A percentile compares a stretch with the other conserved stretches of the same genome.
phyloP scores from a whole-genome alignment of 2,888 invertebrate genomes.

The Agrotis segetum region DNA sequence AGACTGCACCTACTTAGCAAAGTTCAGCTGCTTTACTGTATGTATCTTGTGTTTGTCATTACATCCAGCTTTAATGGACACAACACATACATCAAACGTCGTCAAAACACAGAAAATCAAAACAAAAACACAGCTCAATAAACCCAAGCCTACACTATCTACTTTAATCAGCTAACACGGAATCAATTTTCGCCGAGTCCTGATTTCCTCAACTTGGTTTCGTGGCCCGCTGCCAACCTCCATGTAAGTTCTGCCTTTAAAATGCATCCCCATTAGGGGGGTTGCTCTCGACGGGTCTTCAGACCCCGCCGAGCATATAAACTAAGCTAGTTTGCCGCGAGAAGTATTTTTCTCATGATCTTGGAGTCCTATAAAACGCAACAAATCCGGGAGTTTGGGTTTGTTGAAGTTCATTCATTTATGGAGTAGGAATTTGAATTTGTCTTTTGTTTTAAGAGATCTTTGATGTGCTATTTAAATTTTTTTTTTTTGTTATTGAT shows the following conservation, averaged over 20 bases:
- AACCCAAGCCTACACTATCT: constrained; percentile 13
- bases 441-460: not conserved
- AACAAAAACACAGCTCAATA: constrained; percentile 7
- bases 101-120: not conserved
- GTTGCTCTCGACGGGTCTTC: constrained; percentile 74
- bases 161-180: constrained; percentile 57
- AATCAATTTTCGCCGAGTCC: constrained; percentile 65
- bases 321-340: constrained; percentile 68
- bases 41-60: too few species aligned
- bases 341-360: constrained; percentile 59
- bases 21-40: too few species aligned
- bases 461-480: not conserved
- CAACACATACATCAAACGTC: not conserved
- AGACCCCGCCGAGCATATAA: constrained; percentile 69
- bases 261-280: constrained; percentile 83
- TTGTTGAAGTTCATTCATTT: constrained; percentile 4
- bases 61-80: too few species aligned
- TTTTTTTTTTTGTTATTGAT: too few species aligned
- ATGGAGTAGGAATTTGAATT: not conserved
- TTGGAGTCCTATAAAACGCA: constrained; percentile 38
- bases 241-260: constrained; percentile 67
- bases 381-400: constrained; percentile 39
- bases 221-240: constrained; percentile 77
- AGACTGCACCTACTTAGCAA: too few species aligned
- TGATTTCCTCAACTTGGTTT: constrained; percentile 72